phyloP scores from a whole-genome alignment of 2,888 invertebrate species.

The Drosophila acutilabella region DNA sequence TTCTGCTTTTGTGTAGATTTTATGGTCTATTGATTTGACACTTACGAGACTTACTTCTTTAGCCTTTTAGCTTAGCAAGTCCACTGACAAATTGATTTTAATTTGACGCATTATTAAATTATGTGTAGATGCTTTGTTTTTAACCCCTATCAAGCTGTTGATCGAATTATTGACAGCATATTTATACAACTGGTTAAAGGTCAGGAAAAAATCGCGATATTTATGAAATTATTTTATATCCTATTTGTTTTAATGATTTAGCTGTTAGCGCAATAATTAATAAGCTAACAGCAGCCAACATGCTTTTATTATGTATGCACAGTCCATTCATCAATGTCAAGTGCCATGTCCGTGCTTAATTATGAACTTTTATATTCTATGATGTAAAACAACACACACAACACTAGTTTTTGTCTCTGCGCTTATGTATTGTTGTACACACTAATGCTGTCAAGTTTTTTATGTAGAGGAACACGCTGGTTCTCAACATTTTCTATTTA shows the following conservation, averaged over 20 bases:
- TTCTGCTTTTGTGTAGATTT: neutral
- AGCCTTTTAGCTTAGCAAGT: neutral
- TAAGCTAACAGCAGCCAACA: neutral
- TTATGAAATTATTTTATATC: neutral
- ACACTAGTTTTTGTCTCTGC: neutral
- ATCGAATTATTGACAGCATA: no score
- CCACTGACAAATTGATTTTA: neutral
- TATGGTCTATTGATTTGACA: neutral
- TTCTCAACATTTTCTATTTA: slow-evolving; percentile 2
- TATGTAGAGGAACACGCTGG: no score
- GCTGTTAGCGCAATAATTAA: slow-evolving; percentile 14
- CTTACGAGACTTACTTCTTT: neutral
- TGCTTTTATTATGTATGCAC: neutral
- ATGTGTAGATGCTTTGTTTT: no score
- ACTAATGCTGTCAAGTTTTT: slow-evolving; percentile 2
- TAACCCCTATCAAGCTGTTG: no score
- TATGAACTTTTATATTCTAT: slow-evolving; percentile 9
- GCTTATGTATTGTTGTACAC: slow-evolving; percentile 10
- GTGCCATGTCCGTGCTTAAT: slow-evolving; percentile 22
- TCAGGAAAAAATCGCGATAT: no score
- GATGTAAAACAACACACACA: neutral
- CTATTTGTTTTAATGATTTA: slow-evolving; percentile 1
- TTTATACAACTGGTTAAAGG: no score
- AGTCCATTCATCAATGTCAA: slow-evolving; percentile 31
- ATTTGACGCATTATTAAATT: no score